Evolutionary conservation across 2,888 invertebrate species (phyloP), one percentile per base, ranked within the genome.

Genomic region (Empis livida): DNA sequence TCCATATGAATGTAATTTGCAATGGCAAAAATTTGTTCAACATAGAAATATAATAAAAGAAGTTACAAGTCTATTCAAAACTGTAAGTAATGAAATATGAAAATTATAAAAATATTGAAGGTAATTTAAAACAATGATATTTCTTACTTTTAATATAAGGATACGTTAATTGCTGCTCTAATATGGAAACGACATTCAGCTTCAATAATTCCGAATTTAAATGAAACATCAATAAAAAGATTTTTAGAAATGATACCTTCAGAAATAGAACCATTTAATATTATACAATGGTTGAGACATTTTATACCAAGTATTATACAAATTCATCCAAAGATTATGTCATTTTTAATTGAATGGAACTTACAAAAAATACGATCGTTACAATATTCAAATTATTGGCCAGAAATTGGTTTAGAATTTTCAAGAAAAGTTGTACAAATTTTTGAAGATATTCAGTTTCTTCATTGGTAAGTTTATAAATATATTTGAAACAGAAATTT

Each of bases 361-460:
- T 61, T 66, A 48, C 57, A 63, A 44, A 63, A 65, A 51, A 65
- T 63, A 2, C 57, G 63, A 16, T 60, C 62, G 10, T 50, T 70
- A 15, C 68, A 70, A 54, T 64, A 59, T 43, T 60, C 62, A 5
- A 59, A 62, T 11, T 59, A 62, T 53, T 70, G 69, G 68, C 70
- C 70, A 5, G 64, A 65, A 32, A 65, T 70, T 51, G 70, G 68
- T 2, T 50, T 68, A n/a, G 68, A 69, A 50, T 70, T 70, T 52
- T 56, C 61, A 0, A 62, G 61, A 3, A 65, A 66, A 56, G 61
- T 68, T 10, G 50, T 60, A 5, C 60, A 60, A 20, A 67, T 68
- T 14, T 68, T 64, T 45, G 62, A 65, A 46, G 65, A 67, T 50
- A 55, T 63, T 40, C 54, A 62, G 42, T 67, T 67, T 48, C 57